Evolutionary conservation across 2,113 vertebrate species (phyloP), one percentile per base, ranked within the genome.

Genomic region (Pseudopodoces humilis): DNA sequence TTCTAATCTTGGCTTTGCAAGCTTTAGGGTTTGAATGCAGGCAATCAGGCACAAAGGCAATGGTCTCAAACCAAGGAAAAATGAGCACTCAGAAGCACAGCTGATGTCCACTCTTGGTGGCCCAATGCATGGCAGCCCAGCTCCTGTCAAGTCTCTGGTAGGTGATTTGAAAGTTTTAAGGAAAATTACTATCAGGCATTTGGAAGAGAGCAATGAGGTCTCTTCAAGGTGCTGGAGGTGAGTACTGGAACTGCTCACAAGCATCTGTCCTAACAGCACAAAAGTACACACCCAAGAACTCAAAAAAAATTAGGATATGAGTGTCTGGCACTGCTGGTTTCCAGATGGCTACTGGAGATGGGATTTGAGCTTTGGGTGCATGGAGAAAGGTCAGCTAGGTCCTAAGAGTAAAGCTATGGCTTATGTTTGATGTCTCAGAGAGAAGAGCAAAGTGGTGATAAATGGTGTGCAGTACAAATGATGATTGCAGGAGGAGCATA

Each of bases 261-360:
- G 25, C 30, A 31, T 13, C 63, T 41, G 31, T 1, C 2, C 8
- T 52, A 47, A 25, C 4, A 63, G 16, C 11, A 43, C 0, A 1
- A 83, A 80, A 69, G 28, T 62, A 55, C n/a, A 70, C 11, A 0
- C 7, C 7, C 2, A 8, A 86, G 31, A 75, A 52, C 11, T 35
- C 31, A 2, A 69, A 78, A 83, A 91, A 19, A 11, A 18, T 1
- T 7, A 41, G 28, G 28, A 18, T 28, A 37, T 22, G n/a, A 59
- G 33, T 19, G 19, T 28, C 15, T 64, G 44, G 17, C 8, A 60
- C 17, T 75, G 79, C 19, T 71, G 9, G 15, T 6, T 75, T 52
- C 30, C 37, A 76, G 44, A 21, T 46, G 33, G 22, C 23, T 77
- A 30, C n/a, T 64, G 17, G 50, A 78, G 22, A 30, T 75, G 41